A percentile compares a stretch with the other conserved stretches of the same genome.
Evolutionary conservation across 2,113 vertebrate species (phyloP).

Genomic region (Naja naja): DNA sequence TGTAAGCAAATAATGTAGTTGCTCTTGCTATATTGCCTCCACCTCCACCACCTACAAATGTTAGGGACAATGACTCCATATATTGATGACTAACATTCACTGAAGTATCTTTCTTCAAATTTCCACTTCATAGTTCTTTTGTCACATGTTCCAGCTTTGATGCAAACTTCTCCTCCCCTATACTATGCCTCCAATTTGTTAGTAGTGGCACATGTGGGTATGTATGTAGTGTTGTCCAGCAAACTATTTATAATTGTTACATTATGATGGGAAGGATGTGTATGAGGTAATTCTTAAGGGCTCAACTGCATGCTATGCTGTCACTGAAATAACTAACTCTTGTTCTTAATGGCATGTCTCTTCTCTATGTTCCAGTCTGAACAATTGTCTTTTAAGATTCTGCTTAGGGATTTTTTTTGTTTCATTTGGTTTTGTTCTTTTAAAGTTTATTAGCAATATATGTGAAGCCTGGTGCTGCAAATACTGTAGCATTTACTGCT

Average conservation of each 20-base stretch:
- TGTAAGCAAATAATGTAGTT: constrained; percentile 27
- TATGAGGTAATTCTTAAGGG: constrained; percentile 19
- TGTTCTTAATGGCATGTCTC: constrained; percentile 9
- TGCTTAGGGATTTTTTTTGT: constrained; percentile 1
- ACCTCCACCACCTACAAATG: not conserved
- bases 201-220: not conserved
- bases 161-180: not conserved
- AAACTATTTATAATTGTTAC: constrained; percentile 27
- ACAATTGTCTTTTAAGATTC: constrained; percentile 17
- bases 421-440: constrained; percentile 3
- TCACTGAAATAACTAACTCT: constrained; percentile 12
- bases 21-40: constrained; percentile 11
- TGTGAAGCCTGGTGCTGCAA: constrained; percentile 4
- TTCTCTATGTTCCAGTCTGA: constrained; percentile 9
- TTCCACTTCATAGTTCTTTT: constrained; percentile 1
- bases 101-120: constrained; percentile 1
- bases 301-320: constrained; percentile 23
- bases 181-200: not conserved
- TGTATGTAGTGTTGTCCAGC: not conserved
- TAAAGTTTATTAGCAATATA: constrained; percentile 7
- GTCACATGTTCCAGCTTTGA: not conserved
- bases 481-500: not conserved
- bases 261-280: constrained; percentile 26
- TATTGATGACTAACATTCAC: constrained; percentile 6
- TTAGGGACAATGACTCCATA: constrained; percentile 15